Base-by-base conservation (phyloP, 2,113 vertebrate genomes). In the Crypturellus undulatus region DNA sequence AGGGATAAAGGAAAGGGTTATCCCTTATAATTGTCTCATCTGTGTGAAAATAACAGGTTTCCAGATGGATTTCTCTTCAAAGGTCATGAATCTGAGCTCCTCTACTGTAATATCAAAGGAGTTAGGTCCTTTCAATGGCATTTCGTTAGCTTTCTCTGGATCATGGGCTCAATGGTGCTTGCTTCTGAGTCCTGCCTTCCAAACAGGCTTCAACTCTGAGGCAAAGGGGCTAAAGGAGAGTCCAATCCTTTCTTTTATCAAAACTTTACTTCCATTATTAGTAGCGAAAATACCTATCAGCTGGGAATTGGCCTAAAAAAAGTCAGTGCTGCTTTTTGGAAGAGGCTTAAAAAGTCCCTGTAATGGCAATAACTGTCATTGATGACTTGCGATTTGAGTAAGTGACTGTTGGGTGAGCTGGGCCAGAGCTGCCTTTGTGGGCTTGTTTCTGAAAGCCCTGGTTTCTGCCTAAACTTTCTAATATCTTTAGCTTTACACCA, bases 1-100 rank as follows among this genome's bases (percentile, higher is more conserved):
- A 85, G 51, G 73, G 54, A 63, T 79, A 72, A 81, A 90, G 75
- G 40, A 77, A 94, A 95, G 77, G 82, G 69, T 72, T 86, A 90
- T 72, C 92, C 83, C 58, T 86, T 91, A 32, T 58, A 77, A 84
- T 62, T 88, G 54, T 73, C 87, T 83, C 25, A 72, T 36, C 36
- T 36, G 6, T 86, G 69, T 69, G 83, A 93, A 90, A 94, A 80
- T 56, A 91, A 79, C 64, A 80, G 52, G 20, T 71, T 49, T 93
- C 65, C 73, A 79, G 77, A 87, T 38, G 49, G 40, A 59, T 63
- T 67, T 79, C 10, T 81, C 54, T 79, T 84, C 62, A 69, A 64
- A 84, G 90, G 76, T 84, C 52, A 34, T 25, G 16, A 79, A 84
- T 88, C 86, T 6, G 1, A 90, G 42, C 56, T 78, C 47, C 69